A percentile compares a stretch with the other conserved stretches of the same genome.
phyloP scores from a whole-genome alignment of 2,113 vertebrate genomes.

The Oostethus manadensis region DNA sequence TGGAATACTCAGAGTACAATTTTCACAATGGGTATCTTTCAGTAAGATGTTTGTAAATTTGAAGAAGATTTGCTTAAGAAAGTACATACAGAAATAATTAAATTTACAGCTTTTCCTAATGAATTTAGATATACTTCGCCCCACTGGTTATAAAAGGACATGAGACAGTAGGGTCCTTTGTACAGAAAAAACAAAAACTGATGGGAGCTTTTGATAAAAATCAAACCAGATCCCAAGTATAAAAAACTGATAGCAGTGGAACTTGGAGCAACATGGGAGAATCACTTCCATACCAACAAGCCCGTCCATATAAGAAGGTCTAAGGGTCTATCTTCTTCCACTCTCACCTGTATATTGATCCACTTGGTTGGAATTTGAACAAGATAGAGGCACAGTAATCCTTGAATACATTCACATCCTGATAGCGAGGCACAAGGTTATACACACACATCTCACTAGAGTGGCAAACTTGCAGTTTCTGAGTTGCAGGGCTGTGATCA shows the following conservation, averaged over 20 bases:
- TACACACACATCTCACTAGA: slow-evolving; percentile 26
- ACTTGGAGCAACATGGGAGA: slow-evolving; percentile 5
- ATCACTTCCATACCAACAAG: slow-evolving; percentile 26
- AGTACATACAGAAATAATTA: neutral
- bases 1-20: neutral
- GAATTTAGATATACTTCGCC: neutral
- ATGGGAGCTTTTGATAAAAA: too few species aligned
- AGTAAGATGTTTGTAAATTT: too few species aligned
- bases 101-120: too few species aligned
- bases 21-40: neutral
- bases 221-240: too few species aligned
- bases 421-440: slow-evolving; percentile 64
- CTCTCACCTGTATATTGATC: slow-evolving; percentile 58
- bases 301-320: slow-evolving; percentile 51
- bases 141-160: neutral
- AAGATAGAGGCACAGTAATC: slow-evolving; percentile 61
- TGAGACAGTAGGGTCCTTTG: too few species aligned
- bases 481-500: neutral
- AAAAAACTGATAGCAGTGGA: too few species aligned
- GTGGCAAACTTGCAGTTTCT: neutral
- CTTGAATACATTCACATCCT: slow-evolving; percentile 62
- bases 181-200: neutral
- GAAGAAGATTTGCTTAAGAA: too few species aligned
- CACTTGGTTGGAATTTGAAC: slow-evolving; percentile 47
- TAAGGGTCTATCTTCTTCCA: slow-evolving; percentile 63